These are phyloP conservation scores for Brenthis hecate DNA, from an alignment of 2,888 invertebrate species.

Conservation along the genomic window DNA sequence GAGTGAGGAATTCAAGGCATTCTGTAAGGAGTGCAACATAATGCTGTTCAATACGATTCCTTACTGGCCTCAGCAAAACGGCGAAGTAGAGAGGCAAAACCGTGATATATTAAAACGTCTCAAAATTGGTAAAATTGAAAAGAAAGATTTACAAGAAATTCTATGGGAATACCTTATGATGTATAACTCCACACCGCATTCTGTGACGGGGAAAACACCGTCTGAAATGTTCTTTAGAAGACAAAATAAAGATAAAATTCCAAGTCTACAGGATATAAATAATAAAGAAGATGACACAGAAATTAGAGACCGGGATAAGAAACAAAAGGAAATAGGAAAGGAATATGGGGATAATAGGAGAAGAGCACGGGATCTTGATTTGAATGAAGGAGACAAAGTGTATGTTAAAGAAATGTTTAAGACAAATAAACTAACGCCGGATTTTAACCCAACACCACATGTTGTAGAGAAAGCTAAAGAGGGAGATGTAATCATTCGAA, in stretches of 20 bases:
- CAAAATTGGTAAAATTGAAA: slow-evolving; percentile 38
- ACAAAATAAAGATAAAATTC: slow-evolving; percentile 45
- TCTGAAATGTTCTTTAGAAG: slow-evolving; percentile 43
- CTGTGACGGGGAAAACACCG: slow-evolving; percentile 45
- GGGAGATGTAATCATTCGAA: slow-evolving; percentile 28
- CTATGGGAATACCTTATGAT: slow-evolving; percentile 24
- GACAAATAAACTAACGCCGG: slow-evolving; percentile 29
- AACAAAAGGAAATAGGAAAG: too few relatives aligned
- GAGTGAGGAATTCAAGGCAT: too few relatives aligned
- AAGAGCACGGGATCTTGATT: slow-evolving; percentile 20
- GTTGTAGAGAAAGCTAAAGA: too few relatives aligned
- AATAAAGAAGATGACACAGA: slow-evolving; percentile 26
- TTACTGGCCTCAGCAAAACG: slow-evolving; percentile 47
- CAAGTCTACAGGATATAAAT: slow-evolving; percentile 21
- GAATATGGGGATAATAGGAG: slow-evolving; percentile 24
- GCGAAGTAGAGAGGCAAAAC: slow-evolving; percentile 48
- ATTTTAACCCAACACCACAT: too few relatives aligned
- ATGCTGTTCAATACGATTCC: slow-evolving; percentile 41
- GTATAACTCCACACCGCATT: slow-evolving; percentile 45
- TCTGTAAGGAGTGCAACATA: slow-evolving; percentile 38
- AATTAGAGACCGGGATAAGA: too few relatives aligned
- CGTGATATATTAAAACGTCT: slow-evolving; percentile 44
- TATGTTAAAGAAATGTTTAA: slow-evolving; percentile 33
- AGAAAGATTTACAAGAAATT: slow-evolving; percentile 28
- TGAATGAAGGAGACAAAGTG: too few relatives aligned